phyloP scores from a whole-genome alignment of 2,113 vertebrate species.

The Chionomys nivalis region DNA sequence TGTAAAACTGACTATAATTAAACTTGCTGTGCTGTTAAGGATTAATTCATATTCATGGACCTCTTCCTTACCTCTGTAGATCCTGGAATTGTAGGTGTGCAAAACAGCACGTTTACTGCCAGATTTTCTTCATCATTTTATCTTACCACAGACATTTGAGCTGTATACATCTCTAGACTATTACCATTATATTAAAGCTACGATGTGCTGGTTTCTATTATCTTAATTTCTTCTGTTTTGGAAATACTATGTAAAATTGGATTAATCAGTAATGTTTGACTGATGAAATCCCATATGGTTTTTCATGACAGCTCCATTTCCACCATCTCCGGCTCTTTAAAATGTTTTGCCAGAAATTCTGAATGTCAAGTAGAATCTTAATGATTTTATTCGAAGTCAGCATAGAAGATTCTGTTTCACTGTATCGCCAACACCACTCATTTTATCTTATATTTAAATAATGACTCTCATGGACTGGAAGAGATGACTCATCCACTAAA shows the following conservation, averaged over 20 bases:
- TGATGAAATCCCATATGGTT: background rate
- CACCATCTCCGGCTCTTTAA: background rate
- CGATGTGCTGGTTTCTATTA: background rate
- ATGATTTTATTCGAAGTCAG: background rate
- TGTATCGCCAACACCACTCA: accelerated
- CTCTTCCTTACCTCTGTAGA: background rate
- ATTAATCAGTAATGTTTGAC: background rate
- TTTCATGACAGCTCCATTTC: background rate
- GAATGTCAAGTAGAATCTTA: background rate
- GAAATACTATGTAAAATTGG: background rate
- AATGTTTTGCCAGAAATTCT: background rate
- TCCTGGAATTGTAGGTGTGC: background rate
- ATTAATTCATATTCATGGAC: background rate
- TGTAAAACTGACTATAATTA: background rate
- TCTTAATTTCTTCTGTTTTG: background rate
- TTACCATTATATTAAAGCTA: background rate
- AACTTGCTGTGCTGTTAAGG: background rate
- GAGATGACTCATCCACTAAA: background rate
- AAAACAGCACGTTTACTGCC: too few species aligned
- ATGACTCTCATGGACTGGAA: background rate
- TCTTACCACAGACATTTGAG: background rate
- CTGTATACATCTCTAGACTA: background rate
- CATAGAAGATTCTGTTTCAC: background rate
- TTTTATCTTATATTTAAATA: background rate
- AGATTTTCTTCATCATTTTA: background rate